Evolutionary conservation across 2,113 vertebrate genomes (phyloP).

Genomic region (Coptodon bakossiorum): DNA sequence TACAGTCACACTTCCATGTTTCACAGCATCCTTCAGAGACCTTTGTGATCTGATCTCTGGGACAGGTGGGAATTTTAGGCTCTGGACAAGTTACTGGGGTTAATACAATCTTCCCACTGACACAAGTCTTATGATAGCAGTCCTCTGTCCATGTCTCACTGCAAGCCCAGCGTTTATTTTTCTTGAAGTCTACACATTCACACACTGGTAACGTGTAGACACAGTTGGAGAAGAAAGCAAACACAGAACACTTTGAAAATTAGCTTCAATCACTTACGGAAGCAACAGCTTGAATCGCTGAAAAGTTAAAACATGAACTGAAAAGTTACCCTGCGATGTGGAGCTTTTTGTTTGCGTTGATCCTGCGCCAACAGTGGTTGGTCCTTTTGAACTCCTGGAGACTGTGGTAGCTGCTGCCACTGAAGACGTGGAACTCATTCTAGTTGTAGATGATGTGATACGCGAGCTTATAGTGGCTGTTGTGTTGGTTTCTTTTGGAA

Average conservation of each 20-base stretch:
- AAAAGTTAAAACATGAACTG: not conserved
- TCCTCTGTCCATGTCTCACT: constrained; percentile 54
- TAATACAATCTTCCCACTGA: constrained; percentile 14
- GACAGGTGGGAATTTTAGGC: constrained; percentile 29
- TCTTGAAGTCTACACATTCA: constrained; percentile 33
- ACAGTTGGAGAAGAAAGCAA: not conserved
- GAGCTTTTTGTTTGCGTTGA: not conserved
- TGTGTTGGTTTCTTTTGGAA: not conserved
- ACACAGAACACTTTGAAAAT: not conserved
- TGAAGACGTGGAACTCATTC: not conserved
- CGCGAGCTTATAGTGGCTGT: not conserved
- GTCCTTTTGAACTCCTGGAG: not conserved
- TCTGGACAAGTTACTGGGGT: constrained; percentile 32
- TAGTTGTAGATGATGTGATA: not conserved
- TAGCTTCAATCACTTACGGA: not conserved
- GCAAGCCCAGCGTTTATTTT: constrained; percentile 22
- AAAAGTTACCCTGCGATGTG: not conserved
- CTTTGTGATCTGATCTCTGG: constrained; percentile 4
- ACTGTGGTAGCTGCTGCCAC: not conserved
- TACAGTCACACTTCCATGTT: constrained; percentile 64
- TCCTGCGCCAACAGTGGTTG: not conserved
- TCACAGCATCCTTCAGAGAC: constrained; percentile 63
- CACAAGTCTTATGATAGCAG: constrained; percentile 51
- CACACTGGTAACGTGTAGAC: not conserved
- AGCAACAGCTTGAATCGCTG: accelerated